A percentile compares a stretch with the other conserved stretches of the same genome.
Conservation (phyloP, 1,140 invertebrate species). For the Colletes gigas region DNA sequence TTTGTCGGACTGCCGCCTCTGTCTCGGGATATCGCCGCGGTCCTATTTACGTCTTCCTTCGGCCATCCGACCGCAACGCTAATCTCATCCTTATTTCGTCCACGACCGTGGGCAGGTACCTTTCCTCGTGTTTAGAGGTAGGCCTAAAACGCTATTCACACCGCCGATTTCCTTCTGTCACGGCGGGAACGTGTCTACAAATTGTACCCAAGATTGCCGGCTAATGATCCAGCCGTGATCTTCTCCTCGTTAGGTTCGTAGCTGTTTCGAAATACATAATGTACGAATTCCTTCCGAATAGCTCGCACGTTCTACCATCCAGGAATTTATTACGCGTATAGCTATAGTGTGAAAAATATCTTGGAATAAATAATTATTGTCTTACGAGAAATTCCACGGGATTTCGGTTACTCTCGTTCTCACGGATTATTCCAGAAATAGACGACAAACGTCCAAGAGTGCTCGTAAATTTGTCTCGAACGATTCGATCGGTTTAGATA, state of each 20-base stretch:
- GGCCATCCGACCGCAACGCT: slow-evolving; percentile 51
- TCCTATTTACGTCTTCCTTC: slow-evolving; percentile 56
- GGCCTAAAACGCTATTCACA: slow-evolving; percentile 39
- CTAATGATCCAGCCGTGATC: not conserved
- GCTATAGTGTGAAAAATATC: too few species aligned
- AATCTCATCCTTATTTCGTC: slow-evolving; percentile 59
- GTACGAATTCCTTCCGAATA: too few species aligned
- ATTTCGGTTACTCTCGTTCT: not conserved
- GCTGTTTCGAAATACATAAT: not conserved
- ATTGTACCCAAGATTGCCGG: slow-evolving; percentile 3
- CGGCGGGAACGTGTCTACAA: not conserved
- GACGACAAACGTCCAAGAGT: not conserved
- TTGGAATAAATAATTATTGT: too few species aligned
- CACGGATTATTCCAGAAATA: not conserved
- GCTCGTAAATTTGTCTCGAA: not conserved
- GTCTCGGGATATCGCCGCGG: slow-evolving; percentile 38
- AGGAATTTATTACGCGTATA: too few species aligned
- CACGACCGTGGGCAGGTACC: slow-evolving; percentile 11
- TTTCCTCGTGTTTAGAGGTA: slow-evolving; percentile 30
- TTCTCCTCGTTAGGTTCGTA: not conserved
- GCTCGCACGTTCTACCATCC: too few species aligned
- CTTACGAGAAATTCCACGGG: too few species aligned
- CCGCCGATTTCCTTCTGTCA: not conserved
- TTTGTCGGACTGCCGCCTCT: slow-evolving; percentile 44
- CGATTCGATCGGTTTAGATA: not conserved